These are phyloP conservation scores for Emydoidea blandingii DNA, from an alignment of 2,797 vertebrate genomes.

Conservation along the genomic window DNA sequence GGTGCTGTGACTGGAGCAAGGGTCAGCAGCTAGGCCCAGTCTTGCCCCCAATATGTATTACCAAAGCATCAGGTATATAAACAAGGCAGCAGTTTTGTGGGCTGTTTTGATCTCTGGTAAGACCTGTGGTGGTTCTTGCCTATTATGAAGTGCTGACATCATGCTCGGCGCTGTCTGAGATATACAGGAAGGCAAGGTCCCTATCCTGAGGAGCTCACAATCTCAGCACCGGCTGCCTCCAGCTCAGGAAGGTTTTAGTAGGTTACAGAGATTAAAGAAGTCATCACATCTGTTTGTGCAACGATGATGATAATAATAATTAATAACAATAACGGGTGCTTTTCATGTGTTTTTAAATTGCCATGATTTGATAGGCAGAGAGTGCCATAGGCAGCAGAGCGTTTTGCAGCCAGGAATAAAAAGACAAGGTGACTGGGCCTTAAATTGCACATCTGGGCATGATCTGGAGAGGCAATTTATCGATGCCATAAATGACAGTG, in stretches of 20 bases:
- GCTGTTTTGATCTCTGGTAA: neutral
- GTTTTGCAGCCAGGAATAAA: conserved; percentile 59
- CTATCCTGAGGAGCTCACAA: neutral
- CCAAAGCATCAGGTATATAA: neutral
- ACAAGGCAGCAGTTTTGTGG: neutral
- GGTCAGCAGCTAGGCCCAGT: neutral
- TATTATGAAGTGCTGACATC: neutral
- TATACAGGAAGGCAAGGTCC: neutral
- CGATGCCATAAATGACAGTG: conserved; percentile 54
- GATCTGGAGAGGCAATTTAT: conserved; percentile 74
- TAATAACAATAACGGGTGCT: conserved; percentile 64
- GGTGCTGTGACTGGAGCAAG: neutral
- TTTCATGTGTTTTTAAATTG: conserved; percentile 47
- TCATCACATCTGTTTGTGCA: conserved; percentile 60
- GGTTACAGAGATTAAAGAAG: conserved; percentile 31
- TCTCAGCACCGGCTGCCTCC: accelerated
- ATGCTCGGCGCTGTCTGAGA: neutral
- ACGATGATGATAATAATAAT: conserved; percentile 49
- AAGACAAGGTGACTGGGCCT: conserved; percentile 72
- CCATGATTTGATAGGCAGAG: conserved; percentile 48
- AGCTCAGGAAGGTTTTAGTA: neutral
- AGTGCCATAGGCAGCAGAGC: conserved; percentile 30
- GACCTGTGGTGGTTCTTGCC: neutral
- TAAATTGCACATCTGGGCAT: conserved; percentile 70
- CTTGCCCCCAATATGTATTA: neutral